phyloP scores from a whole-genome alignment of 2,888 invertebrate species.

The Dascillus cervinus region DNA sequence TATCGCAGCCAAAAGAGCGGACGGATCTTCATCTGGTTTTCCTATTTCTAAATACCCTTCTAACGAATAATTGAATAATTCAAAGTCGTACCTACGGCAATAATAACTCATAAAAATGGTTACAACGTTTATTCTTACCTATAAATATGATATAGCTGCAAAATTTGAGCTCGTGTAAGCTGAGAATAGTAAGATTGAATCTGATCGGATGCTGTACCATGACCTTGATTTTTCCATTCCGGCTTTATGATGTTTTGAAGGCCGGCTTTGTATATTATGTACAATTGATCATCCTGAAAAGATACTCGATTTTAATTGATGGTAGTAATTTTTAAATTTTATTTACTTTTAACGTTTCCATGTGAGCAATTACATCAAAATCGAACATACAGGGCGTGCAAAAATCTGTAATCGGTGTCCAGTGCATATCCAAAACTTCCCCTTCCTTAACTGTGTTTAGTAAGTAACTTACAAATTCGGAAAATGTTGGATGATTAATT shows the following conservation, averaged over 20 bases:
- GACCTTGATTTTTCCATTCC: constrained; percentile 76
- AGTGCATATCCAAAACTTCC: constrained; percentile 73
- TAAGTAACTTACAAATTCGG: constrained; percentile 73
- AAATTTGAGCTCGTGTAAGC: constrained; percentile 64
- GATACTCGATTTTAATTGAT: too few relatives aligned
- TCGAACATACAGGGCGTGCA: constrained; percentile 81
- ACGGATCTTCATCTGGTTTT: constrained; percentile 38
- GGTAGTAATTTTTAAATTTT: too few relatives aligned
- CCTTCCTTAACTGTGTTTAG: constrained; percentile 60
- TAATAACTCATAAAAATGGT: constrained; percentile 11
- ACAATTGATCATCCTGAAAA: constrained; percentile 70
- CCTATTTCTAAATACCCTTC: constrained; percentile 60
- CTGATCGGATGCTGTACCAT: constrained; percentile 63
- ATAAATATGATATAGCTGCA: constrained; percentile 72
- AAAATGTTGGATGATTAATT: constrained; percentile 63
- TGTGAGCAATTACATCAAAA: constrained; percentile 74
- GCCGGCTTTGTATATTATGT: constrained; percentile 68
- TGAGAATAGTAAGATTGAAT: constrained; percentile 70
- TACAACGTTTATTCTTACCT: constrained; percentile 44
- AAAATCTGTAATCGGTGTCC: constrained; percentile 76
- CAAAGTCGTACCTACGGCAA: constrained; percentile 71
- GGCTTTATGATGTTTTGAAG: constrained; percentile 70
- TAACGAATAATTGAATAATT: constrained; percentile 77
- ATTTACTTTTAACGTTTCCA: constrained; percentile 68
- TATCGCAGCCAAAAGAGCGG: constrained; percentile 34